Base-by-base conservation (phyloP, 2,888 invertebrate species). In the Orthosia gothica region DNA sequence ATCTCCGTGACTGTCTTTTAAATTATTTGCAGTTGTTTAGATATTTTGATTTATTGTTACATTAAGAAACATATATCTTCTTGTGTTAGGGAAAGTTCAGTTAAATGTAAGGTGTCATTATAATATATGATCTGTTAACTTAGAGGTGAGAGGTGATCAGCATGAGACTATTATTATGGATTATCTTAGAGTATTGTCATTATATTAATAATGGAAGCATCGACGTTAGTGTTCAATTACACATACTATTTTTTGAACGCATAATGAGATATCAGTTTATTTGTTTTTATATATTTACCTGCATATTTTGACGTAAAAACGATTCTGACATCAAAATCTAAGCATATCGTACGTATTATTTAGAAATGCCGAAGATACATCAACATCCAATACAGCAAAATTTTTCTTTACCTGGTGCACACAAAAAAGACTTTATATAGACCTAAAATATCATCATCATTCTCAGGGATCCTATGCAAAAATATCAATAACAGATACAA, bases 31-130 rank as follows among this genome's bases (percentile, higher is more conserved):
- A 64, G 67, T 76, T 73, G 59, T 75, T 74, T 65, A n/a, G 47
- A 26, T 59, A 55, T 76, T 81, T 79, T 84, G 87, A 82, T 85
- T 70, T 82, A 80, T 23, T 64, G 66, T 74, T 64, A 69, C 68
- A 65, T 83, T 79, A 79, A 62, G 65, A 62, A 70, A 81, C 83
- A 81, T 54, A 81, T 49, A 68, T 79, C 63, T 70, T 73, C 72
- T 83, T 63, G 70, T 71, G 81, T 66, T 67, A 47, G 68, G 70
- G 84, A 82, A 82, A 82, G 84, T 76, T 70, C 52, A 54, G 70
- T 13, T 67, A 67, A 47, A 54, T 71, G 80, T 82, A 62, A 70
- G 59, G 66, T 82, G 84, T 76, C 84, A 76, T 71, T 75, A 71
- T 72, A 71, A 72, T 76, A 71, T 76, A 82, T 84, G 84, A 82